These are phyloP conservation scores for Austrolebias charrua DNA, from an alignment of 2,797 vertebrate species.

Conservation along the genomic window DNA sequence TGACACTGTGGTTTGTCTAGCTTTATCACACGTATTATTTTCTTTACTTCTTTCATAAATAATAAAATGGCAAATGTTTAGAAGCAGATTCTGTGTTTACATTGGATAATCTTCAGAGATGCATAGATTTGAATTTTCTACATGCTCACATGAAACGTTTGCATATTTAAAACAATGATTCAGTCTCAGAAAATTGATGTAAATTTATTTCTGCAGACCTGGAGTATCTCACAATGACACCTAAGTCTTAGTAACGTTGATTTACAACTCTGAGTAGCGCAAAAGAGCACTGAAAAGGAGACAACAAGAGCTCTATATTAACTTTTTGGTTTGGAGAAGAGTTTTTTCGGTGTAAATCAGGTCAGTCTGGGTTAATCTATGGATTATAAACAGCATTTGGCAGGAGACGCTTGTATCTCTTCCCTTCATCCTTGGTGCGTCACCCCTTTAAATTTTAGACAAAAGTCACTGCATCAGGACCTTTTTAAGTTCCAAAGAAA, in stretches of 20 bases:
- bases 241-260: conserved; percentile 54
- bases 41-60: not conserved
- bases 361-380: conserved; percentile 78
- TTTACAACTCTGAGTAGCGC: conserved; percentile 61
- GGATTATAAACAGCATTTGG: conserved; percentile 76
- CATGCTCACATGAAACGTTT: not conserved
- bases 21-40: not conserved
- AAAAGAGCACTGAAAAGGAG: conserved; percentile 58
- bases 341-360: conserved; percentile 69
- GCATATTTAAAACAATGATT: not conserved
- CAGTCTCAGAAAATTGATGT: not conserved
- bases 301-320: conserved; percentile 53
- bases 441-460: conserved; percentile 52
- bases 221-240: not conserved
- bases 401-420: conserved; percentile 58
- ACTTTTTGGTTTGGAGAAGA: conserved; percentile 62
- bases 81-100: not conserved
- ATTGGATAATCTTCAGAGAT: not conserved
- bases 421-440: conserved; percentile 28
- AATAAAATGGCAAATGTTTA: not conserved
- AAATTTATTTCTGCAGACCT: not conserved
- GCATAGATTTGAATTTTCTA: not conserved
- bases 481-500: conserved; percentile 55
- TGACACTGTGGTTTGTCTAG: conserved; percentile 18
- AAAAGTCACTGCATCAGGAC: conserved; percentile 57